Evolutionary conservation across 2,797 vertebrate genomes (phyloP), one percentile per base, ranked within the genome.

Genomic region (Petrocephalus schoutedeni): DNA sequence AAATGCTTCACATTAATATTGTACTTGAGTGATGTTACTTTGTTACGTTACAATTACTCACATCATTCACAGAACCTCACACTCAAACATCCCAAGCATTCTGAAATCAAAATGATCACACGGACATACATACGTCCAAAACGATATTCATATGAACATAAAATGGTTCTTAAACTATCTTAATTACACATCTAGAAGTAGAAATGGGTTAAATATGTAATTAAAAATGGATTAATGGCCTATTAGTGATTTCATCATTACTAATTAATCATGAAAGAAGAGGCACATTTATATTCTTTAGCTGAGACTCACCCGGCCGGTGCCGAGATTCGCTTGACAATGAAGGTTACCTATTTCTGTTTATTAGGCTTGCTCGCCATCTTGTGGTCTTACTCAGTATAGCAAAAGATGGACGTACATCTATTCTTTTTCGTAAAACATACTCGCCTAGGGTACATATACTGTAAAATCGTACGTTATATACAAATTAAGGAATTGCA

Each of bases 351-450:
- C 41, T 49, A 9, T 80, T 19, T 8, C 16, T 80, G 19, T 49
- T 19, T 21, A 80, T 80, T 80, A 49, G 74, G 19, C 74, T 45
- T 80, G 74, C 74, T 49, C 41, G 74, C 74, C 74, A 80, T 80
- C 74, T 49, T 80, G 74, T 80, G 74, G 74, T 80, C 41, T 80
- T n/a, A 49, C 16, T 80, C 36, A 45, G 74, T 80, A 80, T n/a
- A 49, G 36, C 74, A 80, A 9, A 36, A 71, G 32, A 71, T 36
- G 67, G 67, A 71, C 67, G 2, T 12, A 10, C 21, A 23, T 67
- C 21, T 28, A 67, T 16, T 36, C 3, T 6, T 71, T 71, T 71
- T 36, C 4, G 12, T 36, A 32, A 36, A 10, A 32, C 28, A 56
- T 16, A 36, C 12, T 16, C 12, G 12, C 64, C 12, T 12, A 67